Evolutionary conservation across 2,113 vertebrate genomes (phyloP), one percentile per base, ranked within the genome.

Genomic region (Nibea albiflora): DNA sequence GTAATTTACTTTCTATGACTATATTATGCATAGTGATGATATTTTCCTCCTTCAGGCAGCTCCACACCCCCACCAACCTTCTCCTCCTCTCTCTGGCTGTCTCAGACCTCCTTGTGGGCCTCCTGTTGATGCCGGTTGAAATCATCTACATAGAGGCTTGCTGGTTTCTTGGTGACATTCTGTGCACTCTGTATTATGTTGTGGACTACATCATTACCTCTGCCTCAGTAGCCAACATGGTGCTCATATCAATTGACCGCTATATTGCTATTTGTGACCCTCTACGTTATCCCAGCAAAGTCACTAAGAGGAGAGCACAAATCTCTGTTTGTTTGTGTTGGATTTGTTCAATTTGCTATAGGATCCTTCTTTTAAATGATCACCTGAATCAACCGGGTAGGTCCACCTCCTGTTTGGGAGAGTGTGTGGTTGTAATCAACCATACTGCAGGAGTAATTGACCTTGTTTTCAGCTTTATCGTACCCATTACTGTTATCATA

Each of bases 31-130:
- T 5, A 11, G 5, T 73, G n/a, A 69, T 75, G 10, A 4, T 11
- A 0, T 68, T 56, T 8, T 66, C 22, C 19, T 14, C 73, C 67
- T 71, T 26, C 89, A 95, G 92, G 87, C 92, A 95, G 86, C 94
- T 95, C 24, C 93, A 94, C 70, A 93, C 88, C 22, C 81, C 90
- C 35, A 94, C 93, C 83, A 95, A 95, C 84, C 73, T 93, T 66
- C 69, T 95, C 19, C 77, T 95, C 24, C 87, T 95, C 65, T 95
- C 88, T 35, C 77, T 92, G 69, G 88, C 90, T 35, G 53, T 82
- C 62, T 88, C 89, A 2, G 87, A 90, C 75, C 54, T 91, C 19
- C 17, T 92, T 0, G 85, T 92, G 46, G 91, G 91, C 6, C 11
- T 88, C 20, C 46, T 92, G 17, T 60, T 89, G 83, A 86, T 92